Evolutionary conservation across 1,140 invertebrate species (phyloP), one percentile per base, ranked within the genome.

Genomic region (Saxidomus purpurata): DNA sequence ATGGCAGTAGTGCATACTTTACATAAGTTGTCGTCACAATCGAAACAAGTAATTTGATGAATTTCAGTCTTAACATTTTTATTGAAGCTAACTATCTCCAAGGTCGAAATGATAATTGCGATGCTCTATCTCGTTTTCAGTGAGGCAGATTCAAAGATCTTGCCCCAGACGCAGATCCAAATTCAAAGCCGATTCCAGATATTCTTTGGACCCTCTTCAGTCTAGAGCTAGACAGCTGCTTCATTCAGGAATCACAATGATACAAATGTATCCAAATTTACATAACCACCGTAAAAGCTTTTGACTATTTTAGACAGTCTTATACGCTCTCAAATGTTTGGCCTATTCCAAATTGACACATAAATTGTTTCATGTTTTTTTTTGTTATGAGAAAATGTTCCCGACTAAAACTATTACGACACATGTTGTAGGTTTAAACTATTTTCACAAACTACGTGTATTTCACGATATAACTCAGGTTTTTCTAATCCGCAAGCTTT

Each of bases 61-160:
- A n/a, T 59, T 22, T 87, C 0, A 52, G 71, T 34, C 28, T 79
- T 19, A 87, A 90, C 52, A 86, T 86, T 4, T 9, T 80, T 6
- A 36, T 80, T 8, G 67, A 86, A 52, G 74, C 82, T 8, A 4
- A 0, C 0, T 49, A 86, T 71, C 31, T 86, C n/a, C 0, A 2
- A n/a, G 76, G 84, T 43, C 4, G 22, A 0, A 47, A 1, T n/a
- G n/a, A n/a, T n/a, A n/a, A n/a, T n/a, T n/a, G n/a, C n/a, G n/a
- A n/a, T n/a, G 22, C 77, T 59, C 28, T 90, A 31, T 87, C 84
- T 77, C 77, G 79, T 36, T 76, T 79, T 28, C 89, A 90, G 74
- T 28, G 47, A 34, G 8, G n/a, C 6, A 9, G 63, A 52, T 87
- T 90, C 71, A 36, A 81, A 3, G 6, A 52, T 8, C 19, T 88